phyloP scores from a whole-genome alignment of 92 coral and sea anemone genomes.

The Porites rus region DNA sequence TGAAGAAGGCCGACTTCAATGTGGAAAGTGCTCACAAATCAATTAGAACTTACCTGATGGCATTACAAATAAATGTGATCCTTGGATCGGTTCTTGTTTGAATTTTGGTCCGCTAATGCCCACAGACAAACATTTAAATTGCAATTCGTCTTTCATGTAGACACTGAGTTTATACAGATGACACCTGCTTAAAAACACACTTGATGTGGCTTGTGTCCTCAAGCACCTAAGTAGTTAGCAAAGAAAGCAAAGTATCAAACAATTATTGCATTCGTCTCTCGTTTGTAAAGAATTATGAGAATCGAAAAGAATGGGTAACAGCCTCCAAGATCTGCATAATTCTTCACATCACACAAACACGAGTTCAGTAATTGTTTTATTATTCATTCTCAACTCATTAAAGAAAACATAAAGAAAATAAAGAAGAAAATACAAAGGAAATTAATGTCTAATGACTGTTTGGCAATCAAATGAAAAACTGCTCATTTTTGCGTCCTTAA shows the following conservation, averaged over 20 bases:
- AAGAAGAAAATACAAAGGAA: too few species aligned
- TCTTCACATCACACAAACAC: too few species aligned
- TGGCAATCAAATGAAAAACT: too few species aligned
- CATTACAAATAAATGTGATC: constrained; percentile 45
- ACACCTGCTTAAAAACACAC: constrained; percentile 49
- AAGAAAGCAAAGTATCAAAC: neutral
- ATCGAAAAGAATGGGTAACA: too few species aligned
- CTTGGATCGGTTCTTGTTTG: constrained; percentile 58
- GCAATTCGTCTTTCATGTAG: constrained; percentile 60
- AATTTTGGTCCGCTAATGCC: constrained; percentile 56
- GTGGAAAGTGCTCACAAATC: neutral
- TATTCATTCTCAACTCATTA: too few species aligned
- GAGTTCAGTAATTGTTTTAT: too few species aligned
- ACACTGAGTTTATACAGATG: constrained; percentile 52
- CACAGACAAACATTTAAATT: constrained; percentile 63
- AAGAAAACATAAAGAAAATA: too few species aligned
- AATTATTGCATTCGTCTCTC: neutral
- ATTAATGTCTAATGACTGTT: too few species aligned
- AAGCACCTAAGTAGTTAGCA: constrained; percentile 35
- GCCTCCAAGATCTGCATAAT: too few species aligned
- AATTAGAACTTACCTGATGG: constrained; percentile 59
- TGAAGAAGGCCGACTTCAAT: too few species aligned
- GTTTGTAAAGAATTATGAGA: neutral
- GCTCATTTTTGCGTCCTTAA: too few species aligned
- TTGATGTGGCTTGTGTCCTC: constrained; percentile 21